Evolutionary conservation across 2,888 invertebrate genomes (phyloP), one percentile per base, ranked within the genome.

Genomic region (Alviniconcha strummeri): DNA sequence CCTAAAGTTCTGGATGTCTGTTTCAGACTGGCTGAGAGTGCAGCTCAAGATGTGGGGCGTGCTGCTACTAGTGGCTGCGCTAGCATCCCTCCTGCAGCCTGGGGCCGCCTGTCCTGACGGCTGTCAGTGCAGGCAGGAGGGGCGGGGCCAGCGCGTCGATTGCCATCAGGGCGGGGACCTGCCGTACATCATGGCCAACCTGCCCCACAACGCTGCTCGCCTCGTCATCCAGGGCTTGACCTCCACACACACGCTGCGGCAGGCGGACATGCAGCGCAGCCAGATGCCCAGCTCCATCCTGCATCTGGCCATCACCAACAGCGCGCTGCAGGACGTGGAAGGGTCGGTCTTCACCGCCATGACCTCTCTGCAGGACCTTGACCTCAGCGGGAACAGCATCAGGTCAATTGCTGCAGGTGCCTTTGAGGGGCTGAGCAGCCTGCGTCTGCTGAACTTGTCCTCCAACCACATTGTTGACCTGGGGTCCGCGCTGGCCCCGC

Each of bases 361-460:
- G 13, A n/a, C 57, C 9, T 80, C 84, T 5, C 83, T 90, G 9
- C 77, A 81, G 17, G 80, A 84, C 1, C 84, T 90, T 4, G 87
- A 89, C 76, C 85, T 91, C 19, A 89, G 87, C 17, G 72, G 84
- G 19, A 90, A 91, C 81, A 84, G 86, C 64, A 86, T 91, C 71
- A 80, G 81, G 9, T 85, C 83, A 13, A 85, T 91, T 9, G 82
- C 86, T 4, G 83, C 85, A 6, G 85, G 86, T 64, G 88, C 90
- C 0, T 90, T 91, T 82, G 56, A 56, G 8, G 89, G 88, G 15
- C 84, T 91, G 11, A 60, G 54, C 5, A 79, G 82, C 17, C 85
- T 91, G 9, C 80, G 83, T 80, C 84, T 79, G 15, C 82, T 91
- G 55, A 89, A 90, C 84, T 85, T 91, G 60, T 90, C 90, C 1